Base-by-base conservation (phyloP, 2,888 invertebrate genomes). In the Coenonympha glycerion region DNA sequence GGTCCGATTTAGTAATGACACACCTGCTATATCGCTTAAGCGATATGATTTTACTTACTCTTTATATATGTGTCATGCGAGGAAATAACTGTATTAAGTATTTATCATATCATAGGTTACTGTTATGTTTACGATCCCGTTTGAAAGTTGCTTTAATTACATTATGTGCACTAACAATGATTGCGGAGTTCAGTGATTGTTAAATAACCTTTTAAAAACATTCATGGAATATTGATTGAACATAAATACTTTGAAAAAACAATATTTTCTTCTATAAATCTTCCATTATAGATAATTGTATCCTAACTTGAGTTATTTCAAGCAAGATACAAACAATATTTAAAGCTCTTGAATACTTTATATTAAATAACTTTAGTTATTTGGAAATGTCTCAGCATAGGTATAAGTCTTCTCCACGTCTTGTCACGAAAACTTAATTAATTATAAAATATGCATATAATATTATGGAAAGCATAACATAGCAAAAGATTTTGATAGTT, bases 41-140 rank as follows among this genome's bases (percentile, higher is more conserved):
- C 57, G 60, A 58, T 61, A 58, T 41, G 47, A 55, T 56, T 57
- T 58, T 54, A 39, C 49, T 53, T 61, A 59, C 52, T 52, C 56
- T 50, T 58, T 58, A 52, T 33, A 33, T 58, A 70, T 65, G 66
- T 62, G 62, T 73, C 71, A 76, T 77, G 77, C 74, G 74, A 78
- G 76, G 73, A 79, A 73, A 66, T 79, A 76, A 79, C 75, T 71
- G 78, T 77, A 71, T 64, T 62, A n/a, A n/a, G n/a, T n/a, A n/a
- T 65, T 63, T 52, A 59, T 55, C 59, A 61, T 56, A 59, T 58
- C 60, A 61, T 69, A 73, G n/a, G n/a, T n/a, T n/a, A 76, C 76
- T 72, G 74, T 75, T 79, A 77, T 66, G 69, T 75, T 69, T 74
- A 78, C 75, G 75, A 77, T 76, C 74, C 53, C 53, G 55, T 56